Base-by-base conservation (phyloP, 2,113 vertebrate species). In the Hipposideros armiger region DNA sequence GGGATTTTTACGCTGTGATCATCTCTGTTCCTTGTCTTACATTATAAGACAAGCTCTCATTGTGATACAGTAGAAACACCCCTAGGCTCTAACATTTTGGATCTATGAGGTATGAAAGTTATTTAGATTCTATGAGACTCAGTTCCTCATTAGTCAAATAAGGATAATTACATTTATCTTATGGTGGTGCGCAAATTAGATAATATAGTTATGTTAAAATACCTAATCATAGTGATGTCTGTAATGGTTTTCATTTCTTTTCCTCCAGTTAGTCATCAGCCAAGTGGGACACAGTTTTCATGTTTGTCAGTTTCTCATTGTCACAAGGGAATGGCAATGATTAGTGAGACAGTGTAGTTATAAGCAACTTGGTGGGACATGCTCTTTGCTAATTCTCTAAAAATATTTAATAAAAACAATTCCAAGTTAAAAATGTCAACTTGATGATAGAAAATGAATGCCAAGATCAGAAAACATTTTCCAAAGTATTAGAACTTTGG, bases 181-280 rank as follows among this genome's bases (percentile, higher is more conserved):
- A 80, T 19, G 14, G 4, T 60, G 40, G 1, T 32, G 5, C n/a
- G 54, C n/a, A 32, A 26, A 87, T 52, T 66, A 83, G 40, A 87
- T 10, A 2, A 60, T 13, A 52, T 3, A 72, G 88, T 73, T 76
- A 76, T 2, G 20, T 58, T 36, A 32, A 73, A 74, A 69, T 28
- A 56, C 6, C 52, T 64, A 5, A 45, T 32, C 7, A 40, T 3
- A 42, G 24, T 36, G 20, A 5, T 69, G 16, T 69, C 36, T 82
- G 5, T 81, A 80, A 72, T 73, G 20, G 36, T 66, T 90, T 95
- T 58, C 36, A 22, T 70, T 77, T 84, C 26, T n/a, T 93, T 91
- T 72, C 3, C 10, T 74, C 28, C 69, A 32, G 36, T 64, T 58
- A 85, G 28, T 80, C 45, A 85, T 76, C 24, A 72, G 69, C 22